Base-by-base conservation (phyloP, 2,888 invertebrate genomes). In the Choristoneura rosaceana region DNA sequence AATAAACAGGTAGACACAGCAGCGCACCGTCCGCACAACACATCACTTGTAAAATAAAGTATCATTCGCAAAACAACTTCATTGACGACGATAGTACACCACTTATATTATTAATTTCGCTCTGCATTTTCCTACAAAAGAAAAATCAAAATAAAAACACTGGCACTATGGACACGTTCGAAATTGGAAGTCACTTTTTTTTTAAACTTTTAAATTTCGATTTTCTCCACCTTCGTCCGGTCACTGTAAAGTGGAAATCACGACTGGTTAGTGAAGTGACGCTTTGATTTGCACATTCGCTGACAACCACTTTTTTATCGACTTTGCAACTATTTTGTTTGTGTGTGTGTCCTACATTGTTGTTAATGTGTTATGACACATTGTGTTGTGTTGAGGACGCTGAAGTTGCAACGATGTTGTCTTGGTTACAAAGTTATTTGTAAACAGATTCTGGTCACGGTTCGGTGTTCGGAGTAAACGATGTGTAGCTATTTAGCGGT, bases 41-140 rank as follows among this genome's bases (percentile, higher is more conserved):
- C 90, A 90, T 85, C 92, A 93, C 92, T 90, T 88, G 86, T 87
- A 90, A 89, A 90, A 92, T 84, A 87, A 86, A 89, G 90, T 92
- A 93, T 94, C 92, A 94, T 90, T 94, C 93, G 93, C 90, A 93
- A 93, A 94, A 93, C 80, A 94, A 93, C 90, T 93, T 93, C 88
- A 94, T 93, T 80, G 94, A 91, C 82, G 93, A 92, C 74, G 93
- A 92, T 81, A 94, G 88, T 89, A 93, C 93, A 92, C 91, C 91
- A 93, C 93, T 94, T 89, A 94, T 90, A 91, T 92, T 93, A 93
- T 91, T 91, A 89, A 92, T 91, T 92, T 93, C 93, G 89, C 88
- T 88, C 93, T 90, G 92, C 93, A 87, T 91, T 93, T 91, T 93
- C 94, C 94, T 94, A 94, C 90, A 91, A 93, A 92, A 93, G 91